phyloP scores from a whole-genome alignment of 2,888 invertebrate species.

The Drosophila kambysellisi region DNA sequence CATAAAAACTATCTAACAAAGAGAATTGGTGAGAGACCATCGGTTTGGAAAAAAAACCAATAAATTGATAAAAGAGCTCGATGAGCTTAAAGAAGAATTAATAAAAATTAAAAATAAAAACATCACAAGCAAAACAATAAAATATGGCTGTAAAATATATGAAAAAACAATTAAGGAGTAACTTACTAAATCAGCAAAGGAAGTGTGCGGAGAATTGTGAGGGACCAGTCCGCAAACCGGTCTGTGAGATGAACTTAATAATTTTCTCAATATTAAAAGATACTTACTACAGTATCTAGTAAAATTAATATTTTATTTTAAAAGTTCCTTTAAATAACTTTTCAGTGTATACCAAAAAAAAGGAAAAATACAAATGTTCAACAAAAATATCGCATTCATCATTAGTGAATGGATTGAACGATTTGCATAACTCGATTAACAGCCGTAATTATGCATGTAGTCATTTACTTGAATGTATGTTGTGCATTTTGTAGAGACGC shows the following conservation, averaged over 20 bases:
- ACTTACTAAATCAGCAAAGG: not conserved
- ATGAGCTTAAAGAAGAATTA: not conserved
- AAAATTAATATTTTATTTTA: not conserved
- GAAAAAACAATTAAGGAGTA: not conserved
- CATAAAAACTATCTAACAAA: not conserved
- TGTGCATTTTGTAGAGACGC: slow-evolving; percentile 20
- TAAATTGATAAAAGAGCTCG: not conserved
- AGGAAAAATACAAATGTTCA: too few species aligned
- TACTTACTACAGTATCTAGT: not conserved
- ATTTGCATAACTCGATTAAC: slow-evolving; percentile 13
- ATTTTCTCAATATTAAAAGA: not conserved
- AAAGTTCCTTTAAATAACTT: not conserved
- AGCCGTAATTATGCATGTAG: slow-evolving; percentile 2
- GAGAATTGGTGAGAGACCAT: not conserved
- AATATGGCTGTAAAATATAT: not conserved
- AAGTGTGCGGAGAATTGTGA: not conserved
- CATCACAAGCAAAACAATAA: not conserved
- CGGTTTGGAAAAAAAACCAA: not conserved
- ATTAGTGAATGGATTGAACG: not conserved
- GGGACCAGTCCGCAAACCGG: not conserved
- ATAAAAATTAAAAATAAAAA: not conserved
- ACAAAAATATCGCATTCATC: not conserved
- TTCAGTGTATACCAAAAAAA: too few species aligned
- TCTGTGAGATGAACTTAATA: not conserved
- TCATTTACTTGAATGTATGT: not conserved